Base-by-base conservation (phyloP, 2,113 vertebrate species). In the Scatophagus argus region DNA sequence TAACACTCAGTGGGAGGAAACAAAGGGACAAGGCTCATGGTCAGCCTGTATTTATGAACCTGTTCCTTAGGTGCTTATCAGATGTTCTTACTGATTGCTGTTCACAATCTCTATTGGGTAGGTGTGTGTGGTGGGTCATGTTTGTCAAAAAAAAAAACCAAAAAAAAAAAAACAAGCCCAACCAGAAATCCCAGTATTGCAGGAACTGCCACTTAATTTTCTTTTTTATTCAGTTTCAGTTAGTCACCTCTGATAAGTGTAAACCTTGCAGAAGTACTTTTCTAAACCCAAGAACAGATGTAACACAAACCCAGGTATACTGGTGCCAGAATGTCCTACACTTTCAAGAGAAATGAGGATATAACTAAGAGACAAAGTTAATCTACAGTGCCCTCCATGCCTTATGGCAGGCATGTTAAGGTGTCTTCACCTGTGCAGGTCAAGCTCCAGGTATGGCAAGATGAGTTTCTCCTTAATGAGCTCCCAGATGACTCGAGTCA, bases 401-500 rank as follows among this genome's bases (percentile, higher is more conserved):
- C 38, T 8, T 41, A 10, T 21, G 36, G 3, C 5, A 43, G 52
- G 55, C 7, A n/a, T 12, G n/a, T 0, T 27, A 27, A 36, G 29
- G 36, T 6, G 10, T 49, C 4, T 34, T 94, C 94, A 99, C 98
- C 97, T 98, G 95, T 99, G 97, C 79, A 99, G 90, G 90, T 99
- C 96, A 74, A 99, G 84, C 70, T 97, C 96, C 91, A 99, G 93
- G 32, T 98, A 98, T 0, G 98, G 98, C 83, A 98, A 95, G 92
- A 99, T 96, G 77, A 99, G 96, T 85, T 99, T 99, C 81, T 99
- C 96, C 92, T 99, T 99, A 85, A 99, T 99, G 81, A 99, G 91
- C 23, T 99, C 98, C 98, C 98, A 99, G 93, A 99, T 99, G 74
- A 99, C 95, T 1, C 97, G 92, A 0, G 98, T 99, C 98, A 99